A percentile compares a stretch with the other conserved stretches of the same genome.
Evolutionary conservation across 2,113 vertebrate genomes (phyloP).

Genomic region (Neodontobutis hainanensis): DNA sequence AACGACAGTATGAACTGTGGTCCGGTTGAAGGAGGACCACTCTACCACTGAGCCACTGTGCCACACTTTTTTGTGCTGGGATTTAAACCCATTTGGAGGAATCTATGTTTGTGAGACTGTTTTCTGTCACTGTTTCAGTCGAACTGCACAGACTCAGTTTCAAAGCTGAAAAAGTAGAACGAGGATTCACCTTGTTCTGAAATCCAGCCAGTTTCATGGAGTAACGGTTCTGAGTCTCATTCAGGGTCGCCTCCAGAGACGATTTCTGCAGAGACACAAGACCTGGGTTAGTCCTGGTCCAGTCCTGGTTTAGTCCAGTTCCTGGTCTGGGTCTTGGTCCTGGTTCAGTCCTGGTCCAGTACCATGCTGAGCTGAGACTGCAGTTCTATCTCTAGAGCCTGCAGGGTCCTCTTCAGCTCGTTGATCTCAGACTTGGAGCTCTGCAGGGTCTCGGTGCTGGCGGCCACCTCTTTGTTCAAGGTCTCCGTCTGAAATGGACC

Average conservation of each 20-base stretch:
- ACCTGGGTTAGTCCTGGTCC: not conserved
- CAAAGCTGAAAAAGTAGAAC: not conserved
- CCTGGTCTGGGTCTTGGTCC: not conserved
- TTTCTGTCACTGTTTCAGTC: too few species aligned
- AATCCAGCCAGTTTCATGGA: slow-evolving; percentile 57
- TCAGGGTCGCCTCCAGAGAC: slow-evolving; percentile 82
- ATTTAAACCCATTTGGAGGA: too few species aligned
- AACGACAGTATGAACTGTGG: too few species aligned
- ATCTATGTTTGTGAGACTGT: not conserved
- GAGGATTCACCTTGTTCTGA: slow-evolving; percentile 52
- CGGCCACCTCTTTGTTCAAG: slow-evolving; percentile 76
- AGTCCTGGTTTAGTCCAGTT: not conserved
- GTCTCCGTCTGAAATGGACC: slow-evolving; percentile 73
- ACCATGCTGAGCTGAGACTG: slow-evolving; percentile 86
- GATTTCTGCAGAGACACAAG: slow-evolving; percentile 75
- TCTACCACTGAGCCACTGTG: too few species aligned
- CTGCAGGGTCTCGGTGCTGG: slow-evolving; percentile 70
- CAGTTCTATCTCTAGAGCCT: slow-evolving; percentile 84
- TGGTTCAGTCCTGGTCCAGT: not conserved
- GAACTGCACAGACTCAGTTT: too few species aligned
- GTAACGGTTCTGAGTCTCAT: slow-evolving; percentile 81
- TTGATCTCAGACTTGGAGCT: slow-evolving; percentile 76
- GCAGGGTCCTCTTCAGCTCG: slow-evolving; percentile 76
- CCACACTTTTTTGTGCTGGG: too few species aligned
- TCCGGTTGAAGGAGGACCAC: too few species aligned